Evolutionary conservation across 2,797 vertebrate species (phyloP).

Genomic region (Sebastes vulpes): DNA sequence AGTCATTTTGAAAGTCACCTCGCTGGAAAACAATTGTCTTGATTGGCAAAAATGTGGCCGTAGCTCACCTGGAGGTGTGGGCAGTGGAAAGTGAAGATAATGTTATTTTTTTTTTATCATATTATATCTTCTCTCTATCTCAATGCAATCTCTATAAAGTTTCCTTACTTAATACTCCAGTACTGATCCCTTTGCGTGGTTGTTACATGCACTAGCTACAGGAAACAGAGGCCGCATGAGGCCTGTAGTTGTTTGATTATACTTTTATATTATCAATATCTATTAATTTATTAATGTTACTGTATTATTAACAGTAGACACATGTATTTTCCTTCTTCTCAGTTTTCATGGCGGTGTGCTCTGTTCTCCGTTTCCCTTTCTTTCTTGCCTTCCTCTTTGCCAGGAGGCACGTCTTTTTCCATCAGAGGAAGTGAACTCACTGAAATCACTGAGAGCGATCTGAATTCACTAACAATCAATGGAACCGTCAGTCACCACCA

Average conservation of each 20-base stretch:
- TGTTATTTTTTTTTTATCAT: background rate
- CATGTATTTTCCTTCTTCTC: background rate
- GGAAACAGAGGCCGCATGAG: background rate
- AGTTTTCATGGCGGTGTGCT: background rate
- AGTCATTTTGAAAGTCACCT: conserved; percentile 35
- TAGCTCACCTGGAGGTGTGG: background rate
- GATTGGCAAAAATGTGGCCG: conserved; percentile 17
- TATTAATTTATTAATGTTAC: background rate
- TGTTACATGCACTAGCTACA: background rate
- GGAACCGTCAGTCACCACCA: conserved; percentile 26
- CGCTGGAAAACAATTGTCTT: conserved; percentile 4
- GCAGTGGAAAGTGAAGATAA: background rate
- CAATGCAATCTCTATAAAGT: background rate
- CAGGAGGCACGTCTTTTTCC: conserved; percentile 12
- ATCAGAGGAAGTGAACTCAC: conserved; percentile 19
- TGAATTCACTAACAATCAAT: conserved; percentile 44
- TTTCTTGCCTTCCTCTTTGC: background rate
- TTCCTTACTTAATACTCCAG: background rate
- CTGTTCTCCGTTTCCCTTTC: background rate
- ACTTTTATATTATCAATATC: background rate
- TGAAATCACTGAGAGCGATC: conserved; percentile 32
- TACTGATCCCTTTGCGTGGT: background rate
- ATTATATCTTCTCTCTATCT: background rate
- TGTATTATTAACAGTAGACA: background rate
- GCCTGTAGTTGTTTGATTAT: background rate